These are phyloP conservation scores for Champsocephalus esox DNA, from an alignment of 2,797 vertebrate species.

Conservation along the genomic window DNA sequence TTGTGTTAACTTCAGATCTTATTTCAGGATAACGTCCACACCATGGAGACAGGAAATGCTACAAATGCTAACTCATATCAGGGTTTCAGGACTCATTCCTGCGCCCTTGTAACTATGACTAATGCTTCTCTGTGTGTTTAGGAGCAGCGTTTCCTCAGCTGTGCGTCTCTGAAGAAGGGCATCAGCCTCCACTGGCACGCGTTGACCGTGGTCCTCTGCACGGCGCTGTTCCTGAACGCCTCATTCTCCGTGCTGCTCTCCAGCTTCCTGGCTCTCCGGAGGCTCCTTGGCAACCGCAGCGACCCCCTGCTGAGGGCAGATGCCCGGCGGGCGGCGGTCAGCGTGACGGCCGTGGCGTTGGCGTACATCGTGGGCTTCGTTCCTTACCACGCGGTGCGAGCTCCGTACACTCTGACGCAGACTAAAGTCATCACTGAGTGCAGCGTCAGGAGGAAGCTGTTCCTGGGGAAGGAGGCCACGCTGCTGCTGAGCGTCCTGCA, in stretches of 20 bases:
- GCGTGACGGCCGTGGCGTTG: slow-evolving; percentile 79
- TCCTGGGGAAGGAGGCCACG: slow-evolving; percentile 90
- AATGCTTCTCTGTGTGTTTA: not conserved
- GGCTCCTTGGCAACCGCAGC: slow-evolving; percentile 80
- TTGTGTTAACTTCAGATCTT: no score
- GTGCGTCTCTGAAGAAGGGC: slow-evolving; percentile 87
- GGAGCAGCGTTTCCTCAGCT: slow-evolving; percentile 75
- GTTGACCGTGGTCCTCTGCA: slow-evolving; percentile 87
- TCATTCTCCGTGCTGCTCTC: slow-evolving; percentile 85
- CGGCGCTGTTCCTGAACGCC: slow-evolving; percentile 89
- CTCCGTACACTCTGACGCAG: slow-evolving; percentile 91
- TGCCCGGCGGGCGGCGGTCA: slow-evolving; percentile 70
- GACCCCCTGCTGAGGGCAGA: slow-evolving; percentile 60
- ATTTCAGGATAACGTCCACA: not conserved
- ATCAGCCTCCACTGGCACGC: slow-evolving; percentile 89
- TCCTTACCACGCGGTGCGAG: slow-evolving; percentile 89
- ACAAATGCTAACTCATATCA: no score
- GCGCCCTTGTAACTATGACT: no score
- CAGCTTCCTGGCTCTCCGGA: slow-evolving; percentile 82
- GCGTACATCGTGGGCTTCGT: slow-evolving; percentile 88
- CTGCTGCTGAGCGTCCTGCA: slow-evolving; percentile 87
- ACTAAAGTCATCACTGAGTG: slow-evolving; percentile 82
- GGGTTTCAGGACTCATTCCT: no score
- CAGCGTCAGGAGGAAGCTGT: slow-evolving; percentile 80
- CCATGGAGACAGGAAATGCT: no score